These are phyloP conservation scores for Sparus aurata DNA, from an alignment of 2,797 vertebrate genomes.

Conservation along the genomic window DNA sequence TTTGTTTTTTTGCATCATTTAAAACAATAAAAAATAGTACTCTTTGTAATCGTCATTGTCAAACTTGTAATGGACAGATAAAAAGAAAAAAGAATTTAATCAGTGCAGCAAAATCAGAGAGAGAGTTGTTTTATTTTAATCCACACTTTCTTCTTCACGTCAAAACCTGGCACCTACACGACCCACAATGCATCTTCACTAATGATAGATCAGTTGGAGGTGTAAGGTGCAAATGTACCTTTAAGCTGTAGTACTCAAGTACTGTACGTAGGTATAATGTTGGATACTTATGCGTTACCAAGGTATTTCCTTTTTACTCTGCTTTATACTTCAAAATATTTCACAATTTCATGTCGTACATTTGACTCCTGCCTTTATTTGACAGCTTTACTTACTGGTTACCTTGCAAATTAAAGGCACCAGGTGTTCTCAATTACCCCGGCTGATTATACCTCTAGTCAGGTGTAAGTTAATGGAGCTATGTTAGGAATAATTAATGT, in stretches of 20 bases:
- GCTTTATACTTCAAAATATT: neutral
- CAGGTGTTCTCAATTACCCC: constrained; percentile 18
- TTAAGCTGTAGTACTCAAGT: neutral
- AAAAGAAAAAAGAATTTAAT: too few species aligned
- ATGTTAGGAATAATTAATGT: constrained; percentile 14
- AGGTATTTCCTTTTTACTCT: neutral
- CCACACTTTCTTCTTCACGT: neutral
- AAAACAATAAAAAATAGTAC: too few species aligned
- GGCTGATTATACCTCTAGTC: constrained; percentile 22
- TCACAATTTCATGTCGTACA: neutral
- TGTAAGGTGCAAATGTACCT: too few species aligned
- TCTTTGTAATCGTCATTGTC: too few species aligned
- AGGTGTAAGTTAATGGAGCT: neutral
- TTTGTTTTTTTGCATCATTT: too few species aligned
- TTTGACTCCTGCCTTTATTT: constrained; percentile 3
- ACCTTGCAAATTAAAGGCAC: constrained; percentile 10
- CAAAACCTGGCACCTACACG: neutral
- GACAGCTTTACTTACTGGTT: constrained; percentile 5
- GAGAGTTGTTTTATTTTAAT: neutral
- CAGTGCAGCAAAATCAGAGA: too few species aligned
- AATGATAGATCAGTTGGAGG: neutral
- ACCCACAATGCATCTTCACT: neutral
- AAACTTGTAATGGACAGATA: too few species aligned
- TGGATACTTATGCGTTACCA: neutral
- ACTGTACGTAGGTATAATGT: neutral